These are phyloP conservation scores for Danio kyathit DNA, from an alignment of 2,797 vertebrate species.

Conservation along the genomic window DNA sequence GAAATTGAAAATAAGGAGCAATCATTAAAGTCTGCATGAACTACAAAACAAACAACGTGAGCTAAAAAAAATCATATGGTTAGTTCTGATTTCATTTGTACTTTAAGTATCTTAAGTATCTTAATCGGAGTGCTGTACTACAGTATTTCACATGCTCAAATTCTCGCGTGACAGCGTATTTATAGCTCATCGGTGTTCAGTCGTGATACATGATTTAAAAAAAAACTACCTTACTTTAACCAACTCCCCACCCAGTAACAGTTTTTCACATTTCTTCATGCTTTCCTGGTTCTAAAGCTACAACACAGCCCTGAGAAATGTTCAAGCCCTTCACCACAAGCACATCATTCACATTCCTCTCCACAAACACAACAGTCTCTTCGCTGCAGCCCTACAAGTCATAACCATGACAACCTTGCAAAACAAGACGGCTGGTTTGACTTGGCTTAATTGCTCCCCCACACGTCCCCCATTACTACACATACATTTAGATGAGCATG, in stretches of 20 bases:
- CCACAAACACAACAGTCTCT: constrained; percentile 73
- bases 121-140: too few relatives aligned
- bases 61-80: too few relatives aligned
- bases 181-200: neutral
- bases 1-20: too few relatives aligned
- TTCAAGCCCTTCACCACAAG: constrained; percentile 77
- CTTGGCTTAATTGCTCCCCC: constrained; percentile 71
- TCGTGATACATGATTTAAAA: neutral
- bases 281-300: constrained; percentile 7
- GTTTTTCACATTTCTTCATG: constrained; percentile 4
- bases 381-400: constrained; percentile 74
- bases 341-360: constrained; percentile 78
- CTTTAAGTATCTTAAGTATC: too few relatives aligned
- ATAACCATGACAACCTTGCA: constrained; percentile 77
- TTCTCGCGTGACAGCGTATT: too few relatives aligned
- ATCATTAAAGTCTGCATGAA: too few relatives aligned
- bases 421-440: constrained; percentile 74
- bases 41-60: too few relatives aligned
- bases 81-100: too few relatives aligned
- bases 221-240: neutral
- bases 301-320: constrained; percentile 69
- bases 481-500: constrained; percentile 50
- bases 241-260: neutral
- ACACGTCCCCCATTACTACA: constrained; percentile 56
- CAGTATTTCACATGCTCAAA: too few relatives aligned